Evolutionary conservation across 2,113 vertebrate genomes (phyloP).

Genomic region (Notothenia coriiceps): DNA sequence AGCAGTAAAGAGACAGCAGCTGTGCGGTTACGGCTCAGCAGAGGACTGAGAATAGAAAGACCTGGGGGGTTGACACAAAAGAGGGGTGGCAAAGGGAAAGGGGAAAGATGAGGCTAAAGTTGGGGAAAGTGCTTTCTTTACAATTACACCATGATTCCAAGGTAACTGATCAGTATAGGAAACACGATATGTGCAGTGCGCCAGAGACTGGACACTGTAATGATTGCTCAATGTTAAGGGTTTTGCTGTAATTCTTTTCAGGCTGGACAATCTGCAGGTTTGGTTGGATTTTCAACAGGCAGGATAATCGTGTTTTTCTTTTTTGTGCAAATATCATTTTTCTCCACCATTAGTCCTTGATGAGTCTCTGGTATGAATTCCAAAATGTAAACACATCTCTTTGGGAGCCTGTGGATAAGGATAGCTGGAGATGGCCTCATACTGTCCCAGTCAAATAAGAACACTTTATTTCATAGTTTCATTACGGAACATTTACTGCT

Average conservation of each 20-base stretch:
- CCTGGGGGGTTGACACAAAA: slow-evolving; percentile 37
- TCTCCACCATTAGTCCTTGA: slow-evolving; percentile 16
- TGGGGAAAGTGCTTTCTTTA: slow-evolving; percentile 43
- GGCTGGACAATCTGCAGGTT: slow-evolving; percentile 30
- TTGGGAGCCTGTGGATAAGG: slow-evolving; percentile 1
- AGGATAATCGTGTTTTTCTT: slow-evolving; percentile 12
- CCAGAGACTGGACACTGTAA: slow-evolving; percentile 19
- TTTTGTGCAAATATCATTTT: slow-evolving; percentile 21
- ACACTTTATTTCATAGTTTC: background rate
- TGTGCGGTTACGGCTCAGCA: slow-evolving; percentile 64
- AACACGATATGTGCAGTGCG: slow-evolving; percentile 32
- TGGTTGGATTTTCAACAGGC: slow-evolving; percentile 19
- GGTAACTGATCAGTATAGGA: slow-evolving; percentile 44
- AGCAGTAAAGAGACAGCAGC: slow-evolving; percentile 76
- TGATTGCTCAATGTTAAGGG: background rate
- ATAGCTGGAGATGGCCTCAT: slow-evolving; percentile 3
- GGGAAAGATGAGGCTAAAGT: slow-evolving; percentile 28
- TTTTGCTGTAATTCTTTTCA: slow-evolving; percentile 32
- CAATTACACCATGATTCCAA: slow-evolving; percentile 28
- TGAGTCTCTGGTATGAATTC: slow-evolving; percentile 35
- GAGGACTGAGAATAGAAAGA: slow-evolving; percentile 71
- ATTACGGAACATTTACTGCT: slow-evolving; percentile 32
- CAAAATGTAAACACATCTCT: slow-evolving; percentile 50
- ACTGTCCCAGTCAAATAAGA: slow-evolving; percentile 16
- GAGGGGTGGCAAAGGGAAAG: slow-evolving; percentile 23